Base-by-base conservation (phyloP, 2,797 vertebrate species). In the Cirrhinus molitorella region DNA sequence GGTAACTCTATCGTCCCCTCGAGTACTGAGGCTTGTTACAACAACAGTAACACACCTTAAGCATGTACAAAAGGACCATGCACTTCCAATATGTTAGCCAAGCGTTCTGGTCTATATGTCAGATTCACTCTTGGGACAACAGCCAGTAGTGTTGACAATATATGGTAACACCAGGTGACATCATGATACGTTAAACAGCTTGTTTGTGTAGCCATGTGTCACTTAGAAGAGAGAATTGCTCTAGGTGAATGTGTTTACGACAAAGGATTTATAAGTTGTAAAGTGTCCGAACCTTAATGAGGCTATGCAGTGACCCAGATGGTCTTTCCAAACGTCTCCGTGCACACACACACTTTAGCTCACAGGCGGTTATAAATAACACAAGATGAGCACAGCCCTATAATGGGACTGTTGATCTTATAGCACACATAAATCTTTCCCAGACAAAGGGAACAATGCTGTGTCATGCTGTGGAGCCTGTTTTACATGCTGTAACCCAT, bases 311-410 rank as follows among this genome's bases (percentile, higher is more conserved):
- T 70, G 51, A 77, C 74, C 65, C 63, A 45, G 8, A 21, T 40
- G 23, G 47, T 67, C 31, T 76, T 82, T 51, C 19, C 12, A 75
- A 59, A 28, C 1, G 2, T 55, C 63, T 34, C 31, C 37, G 14
- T n/a, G 55, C n/a, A n/a, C 4, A 23, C 28, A 74, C 6, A 68
- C 12, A 23, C 16, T 83, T 68, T 23, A 59, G 25, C 65, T 78
- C n/a, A 61, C 53, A 83, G 53, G 82, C 21, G 34, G 74, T 61
- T 81, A 79, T 53, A 85, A 88, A 85, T 72, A 66, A 57, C 67
- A 73, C 63, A 78, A 68, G 28, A 61, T 40, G 28, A 73, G 28
- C 73, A 47, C 75, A 43, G n/a, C 12, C 51, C 43, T 78, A 40
- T 67, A 57, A 47, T 87, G 78, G 83, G 28, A 43, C 61, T 61